phyloP scores from a whole-genome alignment of 2,888 invertebrate species.

The Adelphocoris suturalis region DNA sequence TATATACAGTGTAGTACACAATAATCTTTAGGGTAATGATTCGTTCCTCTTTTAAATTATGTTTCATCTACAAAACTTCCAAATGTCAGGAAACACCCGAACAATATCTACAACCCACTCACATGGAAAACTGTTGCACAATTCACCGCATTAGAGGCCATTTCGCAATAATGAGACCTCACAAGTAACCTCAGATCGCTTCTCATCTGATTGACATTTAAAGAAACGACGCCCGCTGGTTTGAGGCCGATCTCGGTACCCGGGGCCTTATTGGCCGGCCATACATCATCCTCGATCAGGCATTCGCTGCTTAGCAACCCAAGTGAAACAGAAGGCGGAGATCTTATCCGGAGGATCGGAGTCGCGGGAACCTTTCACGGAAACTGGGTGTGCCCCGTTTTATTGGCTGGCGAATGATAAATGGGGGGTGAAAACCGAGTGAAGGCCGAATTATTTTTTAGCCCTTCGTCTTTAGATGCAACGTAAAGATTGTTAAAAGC shows the following conservation, averaged over 20 bases:
- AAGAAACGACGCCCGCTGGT: background rate
- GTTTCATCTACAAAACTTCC: too few relatives aligned
- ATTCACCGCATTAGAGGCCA: too few relatives aligned
- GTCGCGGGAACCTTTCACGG: constrained; percentile 45
- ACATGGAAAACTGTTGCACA: too few relatives aligned
- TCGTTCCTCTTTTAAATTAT: too few relatives aligned
- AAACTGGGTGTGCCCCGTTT: constrained; percentile 38
- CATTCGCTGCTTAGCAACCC: background rate
- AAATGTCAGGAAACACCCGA: too few relatives aligned
- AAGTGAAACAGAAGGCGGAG: constrained; percentile 34
- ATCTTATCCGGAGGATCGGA: background rate
- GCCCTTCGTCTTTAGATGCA: background rate
- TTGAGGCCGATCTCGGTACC: background rate
- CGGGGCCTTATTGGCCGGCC: background rate
- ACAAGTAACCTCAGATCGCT: background rate
- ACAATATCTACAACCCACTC: too few relatives aligned
- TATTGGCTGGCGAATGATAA: constrained; percentile 27
- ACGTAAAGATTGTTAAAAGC: background rate
- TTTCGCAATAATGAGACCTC: too few relatives aligned
- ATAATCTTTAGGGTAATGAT: too few relatives aligned
- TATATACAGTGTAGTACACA: too few relatives aligned
- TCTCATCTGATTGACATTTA: constrained; percentile 37
- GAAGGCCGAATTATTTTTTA: constrained; percentile 8
- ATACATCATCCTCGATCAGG: background rate
- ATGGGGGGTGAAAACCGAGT: constrained; percentile 25